Evolutionary conservation across 1,140 invertebrate genomes (phyloP).

Genomic region (Cydia fagiglandana): DNA sequence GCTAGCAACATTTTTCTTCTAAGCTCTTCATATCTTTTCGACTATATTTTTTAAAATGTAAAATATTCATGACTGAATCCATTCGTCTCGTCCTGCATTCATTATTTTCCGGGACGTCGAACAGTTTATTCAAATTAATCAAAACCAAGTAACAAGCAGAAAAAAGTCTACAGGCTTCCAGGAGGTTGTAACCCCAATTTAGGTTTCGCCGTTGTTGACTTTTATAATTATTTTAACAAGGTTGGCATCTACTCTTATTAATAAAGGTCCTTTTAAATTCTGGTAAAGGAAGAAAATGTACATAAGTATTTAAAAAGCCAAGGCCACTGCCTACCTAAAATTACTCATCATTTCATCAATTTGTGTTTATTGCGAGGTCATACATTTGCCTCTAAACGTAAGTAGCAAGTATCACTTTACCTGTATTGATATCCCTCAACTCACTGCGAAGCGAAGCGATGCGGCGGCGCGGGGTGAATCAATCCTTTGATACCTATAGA

Average conservation of each 20-base stretch:
- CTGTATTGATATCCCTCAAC: too few species aligned
- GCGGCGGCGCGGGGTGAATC: too few species aligned
- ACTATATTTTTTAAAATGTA: constrained; percentile 4
- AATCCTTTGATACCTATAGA: too few species aligned
- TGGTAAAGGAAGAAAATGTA: too few species aligned
- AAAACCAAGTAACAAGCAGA: constrained; percentile 5
- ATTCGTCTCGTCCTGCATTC: constrained; percentile 6
- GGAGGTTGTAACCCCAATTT: background rate
- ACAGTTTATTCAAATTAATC: constrained; percentile 17
- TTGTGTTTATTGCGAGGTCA: too few species aligned
- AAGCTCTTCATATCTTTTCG: background rate
- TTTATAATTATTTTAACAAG: background rate
- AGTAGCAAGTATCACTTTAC: too few species aligned
- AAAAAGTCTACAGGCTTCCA: background rate
- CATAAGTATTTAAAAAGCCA: too few species aligned
- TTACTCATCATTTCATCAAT: too few species aligned
- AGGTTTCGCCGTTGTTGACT: background rate
- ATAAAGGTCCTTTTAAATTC: too few species aligned
- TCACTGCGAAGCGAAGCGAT: too few species aligned
- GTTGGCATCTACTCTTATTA: background rate
- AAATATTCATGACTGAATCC: constrained; percentile 11
- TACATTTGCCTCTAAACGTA: too few species aligned
- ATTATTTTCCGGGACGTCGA: constrained; percentile 18
- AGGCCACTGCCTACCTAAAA: too few species aligned
- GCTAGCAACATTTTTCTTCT: background rate